phyloP scores from a whole-genome alignment of 1,140 invertebrate genomes.

The Penaeus vannamei region DNA sequence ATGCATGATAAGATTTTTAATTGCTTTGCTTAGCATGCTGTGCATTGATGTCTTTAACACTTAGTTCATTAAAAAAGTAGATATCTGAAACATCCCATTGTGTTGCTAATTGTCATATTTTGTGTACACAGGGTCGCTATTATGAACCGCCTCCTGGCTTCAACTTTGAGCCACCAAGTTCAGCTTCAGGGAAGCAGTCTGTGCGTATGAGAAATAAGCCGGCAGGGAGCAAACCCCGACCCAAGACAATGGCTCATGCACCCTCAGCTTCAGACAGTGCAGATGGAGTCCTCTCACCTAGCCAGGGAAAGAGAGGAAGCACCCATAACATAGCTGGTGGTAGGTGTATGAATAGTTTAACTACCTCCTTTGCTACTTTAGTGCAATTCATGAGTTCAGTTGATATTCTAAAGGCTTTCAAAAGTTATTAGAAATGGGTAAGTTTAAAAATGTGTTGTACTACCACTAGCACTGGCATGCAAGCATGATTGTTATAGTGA shows the following conservation, averaged over 20 bases:
- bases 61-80: not conserved
- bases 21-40: slow-evolving; percentile 41
- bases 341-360: not conserved
- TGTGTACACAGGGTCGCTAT: slow-evolving; percentile 44
- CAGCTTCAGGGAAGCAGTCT: slow-evolving; percentile 49
- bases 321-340: slow-evolving; percentile 65
- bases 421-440: not conserved
- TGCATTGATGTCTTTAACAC: slow-evolving; percentile 6
- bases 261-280: slow-evolving; percentile 43
- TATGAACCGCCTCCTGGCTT: slow-evolving; percentile 63
- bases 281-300: slow-evolving; percentile 39
- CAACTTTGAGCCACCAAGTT: slow-evolving; percentile 55
- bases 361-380: not conserved
- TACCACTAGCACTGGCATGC: slow-evolving; percentile 44
- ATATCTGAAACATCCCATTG: not conserved
- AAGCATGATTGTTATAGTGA: slow-evolving; percentile 41
- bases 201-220: slow-evolving; percentile 66
- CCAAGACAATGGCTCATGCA: slow-evolving; percentile 64
- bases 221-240: slow-evolving; percentile 59
- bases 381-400: not conserved
- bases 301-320: slow-evolving; percentile 64
- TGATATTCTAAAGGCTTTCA: slow-evolving; percentile 3
- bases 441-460: slow-evolving; percentile 10
- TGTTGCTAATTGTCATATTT: not conserved
- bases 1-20: slow-evolving; percentile 28